These are phyloP conservation scores for Alauda arvensis DNA, from an alignment of 2,797 vertebrate genomes.

Conservation along the genomic window DNA sequence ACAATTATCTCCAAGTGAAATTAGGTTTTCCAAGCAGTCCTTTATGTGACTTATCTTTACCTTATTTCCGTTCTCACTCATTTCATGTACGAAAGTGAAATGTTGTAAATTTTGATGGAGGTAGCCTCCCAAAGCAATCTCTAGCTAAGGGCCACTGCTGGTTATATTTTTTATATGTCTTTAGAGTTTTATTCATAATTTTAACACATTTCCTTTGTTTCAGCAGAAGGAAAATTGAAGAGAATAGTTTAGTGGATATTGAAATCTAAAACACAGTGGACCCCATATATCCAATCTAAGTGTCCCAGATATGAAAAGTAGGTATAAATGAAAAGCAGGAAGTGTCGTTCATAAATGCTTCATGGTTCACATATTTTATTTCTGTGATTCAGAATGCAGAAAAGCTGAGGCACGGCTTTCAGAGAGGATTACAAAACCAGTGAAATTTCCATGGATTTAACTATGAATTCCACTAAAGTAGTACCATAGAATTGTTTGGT, in stretches of 20 bases:
- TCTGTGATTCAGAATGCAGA: background rate
- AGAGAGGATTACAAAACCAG: background rate
- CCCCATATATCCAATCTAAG: background rate
- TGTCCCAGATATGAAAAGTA: background rate
- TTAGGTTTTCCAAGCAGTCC: conserved; percentile 6
- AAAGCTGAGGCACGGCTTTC: background rate
- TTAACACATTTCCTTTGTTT: conserved; percentile 33
- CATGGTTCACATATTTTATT: background rate
- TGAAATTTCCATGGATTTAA: background rate
- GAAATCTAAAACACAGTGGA: conserved; percentile 34
- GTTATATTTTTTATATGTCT: background rate
- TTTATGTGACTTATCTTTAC: conserved; percentile 39
- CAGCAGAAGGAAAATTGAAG: background rate
- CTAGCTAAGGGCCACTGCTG: background rate
- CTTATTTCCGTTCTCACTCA: background rate
- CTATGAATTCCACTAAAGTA: background rate
- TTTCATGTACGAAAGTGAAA: conserved; percentile 2
- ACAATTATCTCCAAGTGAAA: conserved; percentile 38
- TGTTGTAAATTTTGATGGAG: background rate
- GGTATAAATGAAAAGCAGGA: background rate
- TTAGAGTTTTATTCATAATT: conserved; percentile 24
- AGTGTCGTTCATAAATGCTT: background rate
- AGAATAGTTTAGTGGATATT: conserved; percentile 5
- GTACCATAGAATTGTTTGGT: background rate
- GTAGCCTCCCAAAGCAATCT: background rate